Evolutionary conservation across 2,797 vertebrate genomes (phyloP), one percentile per base, ranked within the genome.

Genomic region (Momotus momota): DNA sequence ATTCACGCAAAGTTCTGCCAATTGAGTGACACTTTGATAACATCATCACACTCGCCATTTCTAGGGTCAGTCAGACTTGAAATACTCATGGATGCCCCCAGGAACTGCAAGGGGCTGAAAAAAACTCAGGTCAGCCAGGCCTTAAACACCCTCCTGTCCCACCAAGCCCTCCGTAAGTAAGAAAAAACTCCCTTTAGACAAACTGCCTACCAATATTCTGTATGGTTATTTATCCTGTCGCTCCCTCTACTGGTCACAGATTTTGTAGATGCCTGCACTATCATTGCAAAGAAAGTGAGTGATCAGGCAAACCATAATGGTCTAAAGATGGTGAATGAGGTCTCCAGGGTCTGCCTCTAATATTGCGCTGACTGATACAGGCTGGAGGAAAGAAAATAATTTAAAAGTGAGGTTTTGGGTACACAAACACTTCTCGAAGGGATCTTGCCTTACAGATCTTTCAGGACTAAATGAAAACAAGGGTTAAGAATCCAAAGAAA

Each of bases 161-260:
- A 74, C 11, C 17, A 79, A 81, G n/a, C 9, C 22, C 13, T 74
- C 25, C 26, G 43, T 31, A 54, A 61, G 10, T 22, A n/a, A 62
- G 23, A 3, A 22, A n/a, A 61, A n/a, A 3, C 10, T 75, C 19
- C 14, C 19, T 77, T 70, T 41, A 21, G 29, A 29, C 10, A 43
- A 17, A 9, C 8, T 6, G 25, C 6, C 49, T 38, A 33, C 0
- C 0, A 77, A 14, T 21, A 58, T 6, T 57, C 43, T 19, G 19
- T 12, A 7, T 3, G 18, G 3, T 83, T 85, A 86, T 86, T 80
- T 96, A 91, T 92, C 74, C 81, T 92, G 55, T 49, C 43, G 43
- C 93, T 80, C 96, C 94, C 95, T 89, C 96, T 96, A 72, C 48
- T 0, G 95, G 94, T 43, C 81, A 67, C 14, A 48, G 40, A 43